phyloP scores from a whole-genome alignment of 35 echinoderm and acorn worm genomes.

The Heliocidaris tuberculata region DNA sequence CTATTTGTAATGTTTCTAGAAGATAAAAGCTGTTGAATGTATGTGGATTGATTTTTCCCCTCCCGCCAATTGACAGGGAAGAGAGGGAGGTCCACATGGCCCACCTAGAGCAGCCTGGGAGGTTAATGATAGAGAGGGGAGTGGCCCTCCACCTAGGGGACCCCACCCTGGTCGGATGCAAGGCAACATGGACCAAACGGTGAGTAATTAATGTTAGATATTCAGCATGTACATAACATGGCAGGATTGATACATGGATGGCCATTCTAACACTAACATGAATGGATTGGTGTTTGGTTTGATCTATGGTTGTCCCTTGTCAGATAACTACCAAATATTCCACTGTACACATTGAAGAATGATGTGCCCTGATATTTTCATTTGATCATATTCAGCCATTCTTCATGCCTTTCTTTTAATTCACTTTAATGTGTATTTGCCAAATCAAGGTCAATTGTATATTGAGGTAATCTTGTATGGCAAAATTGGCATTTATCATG shows the following conservation, averaged over 20 bases:
- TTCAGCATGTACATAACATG: neutral
- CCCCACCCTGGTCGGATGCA: slow-evolving; percentile 58
- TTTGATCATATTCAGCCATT: too few relatives aligned
- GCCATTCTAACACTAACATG: slow-evolving; percentile 14
- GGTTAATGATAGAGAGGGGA: slow-evolving; percentile 48
- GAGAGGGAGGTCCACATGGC: neutral
- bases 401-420: too few relatives aligned
- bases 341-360: neutral
- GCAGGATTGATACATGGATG: neutral
- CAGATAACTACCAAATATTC: neutral
- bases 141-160: slow-evolving; percentile 47
- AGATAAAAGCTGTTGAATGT: too few relatives aligned
- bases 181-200: slow-evolving; percentile 66
- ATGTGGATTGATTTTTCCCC: too few relatives aligned
- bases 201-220: slow-evolving; percentile 22
- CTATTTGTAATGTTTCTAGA: too few relatives aligned
- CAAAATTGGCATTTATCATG: too few relatives aligned
- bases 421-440: too few relatives aligned
- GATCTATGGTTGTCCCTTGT: neutral
- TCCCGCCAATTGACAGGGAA: neutral
- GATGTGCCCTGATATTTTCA: neutral
- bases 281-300: slow-evolving; percentile 11
- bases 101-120: slow-evolving; percentile 24
- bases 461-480: too few relatives aligned
- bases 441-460: too few relatives aligned